Base-by-base conservation (phyloP, 2,888 invertebrate species). In the Isoperla grammatica region DNA sequence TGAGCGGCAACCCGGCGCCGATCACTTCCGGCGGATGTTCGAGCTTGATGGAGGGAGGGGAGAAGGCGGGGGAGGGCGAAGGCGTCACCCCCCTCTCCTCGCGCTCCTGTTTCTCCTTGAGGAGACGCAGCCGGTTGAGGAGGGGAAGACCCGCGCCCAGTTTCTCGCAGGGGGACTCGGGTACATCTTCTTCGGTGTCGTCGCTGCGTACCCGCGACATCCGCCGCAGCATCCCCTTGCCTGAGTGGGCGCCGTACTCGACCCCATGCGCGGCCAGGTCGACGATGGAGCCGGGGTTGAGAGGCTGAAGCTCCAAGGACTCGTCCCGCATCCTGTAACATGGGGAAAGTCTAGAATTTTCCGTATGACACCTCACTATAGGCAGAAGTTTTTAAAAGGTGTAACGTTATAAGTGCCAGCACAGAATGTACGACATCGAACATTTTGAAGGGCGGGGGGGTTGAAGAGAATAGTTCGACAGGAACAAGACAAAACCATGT, bases 141-240 rank as follows among this genome's bases (percentile, higher is more conserved):
- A 93, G 74, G 0, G 92, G 93, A 57, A 92, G 75, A 0, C 93
- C 93, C 3, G 91, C 92, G 42, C 92, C 92, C 62, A 92, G 81
- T 17, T 60, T 60, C 37, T 50, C 50, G 48, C 45, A 35, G 2
- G 61, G 50, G 13, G 61, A 45, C 37, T 57, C 57, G n/a, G 42
- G 17, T 9, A 13, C 50, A 35, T 50, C 50, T 22, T 56, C 35
- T 17, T 57, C 48, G 40, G 13, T 19, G 42, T 72, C 72, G 57
- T 74, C 78, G 49, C 88, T 88, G 59, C 84, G 82, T 2, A 89
- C 88, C 39, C 86, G 77, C 0, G 87, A 83, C 87, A 89, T 88
- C 65, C 89, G 78, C 63, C 85, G 81, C 15, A 89, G 74, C 57
- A 85, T 71, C 67, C 84, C 85, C 69, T 83, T 83, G 23, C 73